These are phyloP conservation scores for Melanerpes aurifrons DNA, from an alignment of 2,113 vertebrate genomes.

Conservation along the genomic window DNA sequence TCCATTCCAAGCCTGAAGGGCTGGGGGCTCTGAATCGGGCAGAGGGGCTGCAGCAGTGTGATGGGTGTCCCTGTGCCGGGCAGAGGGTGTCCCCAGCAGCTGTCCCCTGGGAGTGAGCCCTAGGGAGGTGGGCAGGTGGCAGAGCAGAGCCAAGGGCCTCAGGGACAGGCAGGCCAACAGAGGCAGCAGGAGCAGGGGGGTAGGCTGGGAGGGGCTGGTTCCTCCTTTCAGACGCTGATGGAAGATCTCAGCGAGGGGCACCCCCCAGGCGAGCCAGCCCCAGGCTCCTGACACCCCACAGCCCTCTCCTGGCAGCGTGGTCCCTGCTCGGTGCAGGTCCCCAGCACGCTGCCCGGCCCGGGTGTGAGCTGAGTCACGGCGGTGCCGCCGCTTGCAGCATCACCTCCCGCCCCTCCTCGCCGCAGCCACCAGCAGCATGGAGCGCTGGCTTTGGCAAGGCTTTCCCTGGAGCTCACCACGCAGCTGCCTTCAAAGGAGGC, in stretches of 20 bases:
- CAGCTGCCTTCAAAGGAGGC: conserved; percentile 28
- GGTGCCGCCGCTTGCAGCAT: not conserved
- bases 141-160: not conserved
- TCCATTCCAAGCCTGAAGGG: not conserved
- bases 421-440: not conserved
- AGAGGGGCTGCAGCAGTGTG: not conserved
- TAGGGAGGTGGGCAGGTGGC: not conserved
- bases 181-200: not conserved
- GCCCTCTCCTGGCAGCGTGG: not conserved
- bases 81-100: not conserved
- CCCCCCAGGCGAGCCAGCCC: not conserved
- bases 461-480: not conserved
- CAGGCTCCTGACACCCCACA: not conserved
- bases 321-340: not conserved
- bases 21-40: not conserved
- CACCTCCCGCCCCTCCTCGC: not conserved
- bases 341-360: not conserved
- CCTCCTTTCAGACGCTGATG: not conserved
- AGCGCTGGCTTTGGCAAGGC: conserved; percentile 13
- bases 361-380: not conserved
- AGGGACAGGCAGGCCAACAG: not conserved
- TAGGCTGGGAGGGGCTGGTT: not conserved
- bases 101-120: not conserved
- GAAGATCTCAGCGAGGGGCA: not conserved
- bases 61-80: not conserved